Evolutionary conservation across 2,888 invertebrate species (phyloP).

Genomic region (Diplazon laetatorius): DNA sequence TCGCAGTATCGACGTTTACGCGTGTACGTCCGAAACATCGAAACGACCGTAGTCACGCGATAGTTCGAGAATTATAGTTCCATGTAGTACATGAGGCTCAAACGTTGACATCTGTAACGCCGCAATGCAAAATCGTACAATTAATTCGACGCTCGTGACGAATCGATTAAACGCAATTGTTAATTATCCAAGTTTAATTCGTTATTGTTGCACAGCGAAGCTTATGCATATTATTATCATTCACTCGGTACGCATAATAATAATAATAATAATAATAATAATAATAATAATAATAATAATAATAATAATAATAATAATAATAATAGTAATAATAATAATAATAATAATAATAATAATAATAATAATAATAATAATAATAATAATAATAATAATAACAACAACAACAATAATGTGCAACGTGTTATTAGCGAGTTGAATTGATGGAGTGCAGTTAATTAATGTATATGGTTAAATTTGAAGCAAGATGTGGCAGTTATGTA

Average conservation of each 20-base stretch:
- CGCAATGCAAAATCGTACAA: constrained; percentile 6
- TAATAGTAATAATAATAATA: too few relatives aligned
- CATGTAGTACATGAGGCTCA: background rate
- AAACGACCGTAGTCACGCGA: constrained; percentile 14
- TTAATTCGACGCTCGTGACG: constrained; percentile 14
- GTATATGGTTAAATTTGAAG: background rate
- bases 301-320: too few relatives aligned
- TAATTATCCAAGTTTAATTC: constrained; percentile 3
- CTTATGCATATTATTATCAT: background rate
- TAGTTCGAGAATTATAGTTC: constrained; percentile 16
- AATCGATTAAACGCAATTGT: background rate
- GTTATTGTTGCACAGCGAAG: background rate
- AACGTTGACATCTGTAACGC: background rate
- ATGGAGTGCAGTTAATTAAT: background rate
- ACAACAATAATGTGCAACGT: too few relatives aligned
- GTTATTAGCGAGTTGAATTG: too few relatives aligned
- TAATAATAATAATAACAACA: too few relatives aligned
- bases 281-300: too few relatives aligned
- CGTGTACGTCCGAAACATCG: constrained; percentile 40
- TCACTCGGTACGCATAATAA: too few relatives aligned
- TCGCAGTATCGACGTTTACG: constrained; percentile 39
- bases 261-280: background rate
- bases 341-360: too few relatives aligned
- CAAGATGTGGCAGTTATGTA: background rate
- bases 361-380: too few relatives aligned